phyloP scores from a whole-genome alignment of 1,140 invertebrate genomes.

The Dolichoris vasculosae region DNA sequence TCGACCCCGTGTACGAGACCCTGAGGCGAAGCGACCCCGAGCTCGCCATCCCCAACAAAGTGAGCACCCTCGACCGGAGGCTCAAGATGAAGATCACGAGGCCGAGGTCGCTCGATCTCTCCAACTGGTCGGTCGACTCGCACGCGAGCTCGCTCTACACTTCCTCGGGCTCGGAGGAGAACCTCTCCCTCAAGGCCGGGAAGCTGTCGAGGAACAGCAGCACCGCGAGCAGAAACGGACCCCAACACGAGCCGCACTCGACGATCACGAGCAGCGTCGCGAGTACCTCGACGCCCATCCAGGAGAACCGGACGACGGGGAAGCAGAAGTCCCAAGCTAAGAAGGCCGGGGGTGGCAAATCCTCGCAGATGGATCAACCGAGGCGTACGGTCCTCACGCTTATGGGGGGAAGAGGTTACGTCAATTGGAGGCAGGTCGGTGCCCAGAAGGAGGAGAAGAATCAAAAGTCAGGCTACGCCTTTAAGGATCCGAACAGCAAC shows the following conservation, averaged over 20 bases:
- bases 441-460: conserved; percentile 66
- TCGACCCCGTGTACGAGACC: conserved; percentile 84
- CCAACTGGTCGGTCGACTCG: conserved; percentile 91
- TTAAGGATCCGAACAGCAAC: conserved; percentile 79
- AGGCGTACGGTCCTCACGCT: conserved; percentile 88
- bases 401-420: conserved; percentile 91
- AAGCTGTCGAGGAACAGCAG: conserved; percentile 83
- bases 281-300: conserved; percentile 17
- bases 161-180: conserved; percentile 87
- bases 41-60: conserved; percentile 85
- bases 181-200: conserved; percentile 80
- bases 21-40: conserved; percentile 87
- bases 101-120: conserved; percentile 87
- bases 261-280: conserved; percentile 37
- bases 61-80: conserved; percentile 85
- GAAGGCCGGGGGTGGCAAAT: conserved; percentile 64
- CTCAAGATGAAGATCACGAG: conserved; percentile 86
- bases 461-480: conserved; percentile 65
- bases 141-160: conserved; percentile 87
- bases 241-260: conserved; percentile 67
- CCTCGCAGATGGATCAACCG: conserved; percentile 74
- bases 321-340: conserved; percentile 57
- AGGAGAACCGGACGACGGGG: conserved; percentile 35
- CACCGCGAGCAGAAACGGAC: conserved; percentile 79
- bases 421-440: conserved; percentile 83